Conservation (phyloP, 2,888 invertebrate genomes). For the Halictus ligatus region DNA sequence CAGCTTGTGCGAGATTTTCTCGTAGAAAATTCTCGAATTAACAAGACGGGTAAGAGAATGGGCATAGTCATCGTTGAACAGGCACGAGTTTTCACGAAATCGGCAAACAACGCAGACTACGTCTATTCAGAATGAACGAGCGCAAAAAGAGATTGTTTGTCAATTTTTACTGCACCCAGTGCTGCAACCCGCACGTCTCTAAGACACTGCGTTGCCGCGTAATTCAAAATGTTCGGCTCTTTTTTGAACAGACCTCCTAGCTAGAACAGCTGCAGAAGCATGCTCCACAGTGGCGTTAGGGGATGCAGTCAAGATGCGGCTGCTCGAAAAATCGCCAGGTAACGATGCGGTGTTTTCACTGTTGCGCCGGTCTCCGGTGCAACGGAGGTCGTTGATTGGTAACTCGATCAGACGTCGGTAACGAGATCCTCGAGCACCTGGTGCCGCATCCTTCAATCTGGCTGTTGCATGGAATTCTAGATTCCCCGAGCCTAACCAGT, state of each 20-base stretch:
- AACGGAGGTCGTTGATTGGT: conserved; percentile 5
- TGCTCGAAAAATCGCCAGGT: not conserved
- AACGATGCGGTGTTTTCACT: not conserved
- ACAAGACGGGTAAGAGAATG: too few species aligned
- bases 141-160: too few species aligned
- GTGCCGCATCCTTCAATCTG: not conserved
- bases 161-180: too few species aligned
- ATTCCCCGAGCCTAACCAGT: not conserved
- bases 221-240: not conserved
- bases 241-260: not conserved
- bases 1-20: too few species aligned
- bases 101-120: too few species aligned
- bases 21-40: too few species aligned
- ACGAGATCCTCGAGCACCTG: not conserved
- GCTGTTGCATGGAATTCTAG: not conserved
- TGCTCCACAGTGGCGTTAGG: not conserved
- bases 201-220: too few species aligned
- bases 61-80: too few species aligned
- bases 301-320: not conserved
- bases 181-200: too few species aligned
- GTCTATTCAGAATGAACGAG: too few species aligned
- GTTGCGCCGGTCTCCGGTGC: not conserved
- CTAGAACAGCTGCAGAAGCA: not conserved
- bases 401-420: conserved; percentile 5
- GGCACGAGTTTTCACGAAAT: too few species aligned